phyloP scores from a whole-genome alignment of 1,140 invertebrate species.

The Trichonephila inaurata region DNA sequence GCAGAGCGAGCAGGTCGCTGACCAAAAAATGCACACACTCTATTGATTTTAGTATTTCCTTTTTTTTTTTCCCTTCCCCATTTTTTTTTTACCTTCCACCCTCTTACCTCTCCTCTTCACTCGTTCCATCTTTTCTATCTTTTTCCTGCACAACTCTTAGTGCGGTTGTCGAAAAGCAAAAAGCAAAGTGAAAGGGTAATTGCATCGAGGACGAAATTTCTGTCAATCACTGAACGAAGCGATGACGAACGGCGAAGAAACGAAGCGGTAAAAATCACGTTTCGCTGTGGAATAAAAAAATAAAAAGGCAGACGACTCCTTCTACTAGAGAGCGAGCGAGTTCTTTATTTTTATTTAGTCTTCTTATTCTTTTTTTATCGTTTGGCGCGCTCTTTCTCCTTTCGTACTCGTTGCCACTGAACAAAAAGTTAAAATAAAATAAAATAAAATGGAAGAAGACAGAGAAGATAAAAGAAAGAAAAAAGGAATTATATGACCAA shows the following conservation, averaged over 20 bases:
- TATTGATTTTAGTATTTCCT: background rate
- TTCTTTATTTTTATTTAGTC: constrained; percentile 39
- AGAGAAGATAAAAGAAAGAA: background rate
- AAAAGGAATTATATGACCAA: constrained; percentile 41
- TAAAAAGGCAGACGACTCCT: background rate
- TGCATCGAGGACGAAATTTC: constrained; percentile 59
- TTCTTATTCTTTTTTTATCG: constrained; percentile 7
- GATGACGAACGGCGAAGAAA: constrained; percentile 34
- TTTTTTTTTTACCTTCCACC: background rate
- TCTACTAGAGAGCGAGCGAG: background rate
- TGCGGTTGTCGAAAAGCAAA: constrained; percentile 8
- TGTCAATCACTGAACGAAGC: constrained; percentile 49
- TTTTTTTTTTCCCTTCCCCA: background rate
- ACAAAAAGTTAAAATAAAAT: background rate
- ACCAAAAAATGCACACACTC: background rate
- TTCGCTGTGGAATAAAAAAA: background rate
- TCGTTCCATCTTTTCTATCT: constrained; percentile 3
- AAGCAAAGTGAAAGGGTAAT: constrained; percentile 63
- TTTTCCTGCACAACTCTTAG: background rate
- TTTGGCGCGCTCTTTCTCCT: background rate
- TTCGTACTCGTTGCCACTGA: background rate
- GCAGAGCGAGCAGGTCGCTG: constrained; percentile 9
- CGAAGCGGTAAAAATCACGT: constrained; percentile 65
- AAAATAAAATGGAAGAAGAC: background rate
- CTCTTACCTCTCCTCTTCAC: background rate